Evolutionary conservation across 2,113 vertebrate species (phyloP).

Genomic region (Ibidorhyncha struthersii): DNA sequence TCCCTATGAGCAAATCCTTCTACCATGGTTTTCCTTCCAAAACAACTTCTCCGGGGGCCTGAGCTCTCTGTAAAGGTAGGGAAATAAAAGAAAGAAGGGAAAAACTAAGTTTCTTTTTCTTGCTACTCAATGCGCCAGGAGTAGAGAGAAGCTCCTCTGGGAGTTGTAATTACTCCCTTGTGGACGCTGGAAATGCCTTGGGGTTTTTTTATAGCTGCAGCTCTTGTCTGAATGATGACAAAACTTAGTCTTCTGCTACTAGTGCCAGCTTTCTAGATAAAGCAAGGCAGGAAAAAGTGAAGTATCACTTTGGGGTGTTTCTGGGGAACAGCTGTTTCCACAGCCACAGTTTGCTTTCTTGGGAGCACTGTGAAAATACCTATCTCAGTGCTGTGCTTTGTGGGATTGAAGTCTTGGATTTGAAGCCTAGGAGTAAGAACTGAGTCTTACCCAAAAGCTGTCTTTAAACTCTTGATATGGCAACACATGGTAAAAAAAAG

Average conservation of each 20-base stretch:
- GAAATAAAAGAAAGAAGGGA: not conserved
- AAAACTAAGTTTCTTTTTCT: not conserved
- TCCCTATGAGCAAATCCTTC: not conserved
- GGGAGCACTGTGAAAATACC: not conserved
- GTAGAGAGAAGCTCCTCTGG: not conserved
- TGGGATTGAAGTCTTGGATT: not conserved
- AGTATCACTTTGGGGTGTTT: not conserved
- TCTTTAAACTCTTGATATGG: not conserved
- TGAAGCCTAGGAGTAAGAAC: not conserved
- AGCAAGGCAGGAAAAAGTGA: not conserved
- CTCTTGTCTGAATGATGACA: not conserved
- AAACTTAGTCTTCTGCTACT: not conserved
- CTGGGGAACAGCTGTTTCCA: not conserved
- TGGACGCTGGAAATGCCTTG: not conserved
- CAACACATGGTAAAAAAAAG: not conserved
- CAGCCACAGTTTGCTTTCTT: not conserved
- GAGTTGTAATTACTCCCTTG: not conserved
- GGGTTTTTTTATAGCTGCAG: not conserved
- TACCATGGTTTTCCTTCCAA: not conserved
- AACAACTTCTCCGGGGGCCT: not conserved
- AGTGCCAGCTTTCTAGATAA: not conserved
- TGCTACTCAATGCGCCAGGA: not conserved
- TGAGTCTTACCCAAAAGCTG: not conserved
- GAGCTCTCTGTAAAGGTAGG: not conserved
- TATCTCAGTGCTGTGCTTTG: fast-evolving